Conservation (phyloP, 2,888 invertebrate species). For the Eurytoma adleriae region DNA sequence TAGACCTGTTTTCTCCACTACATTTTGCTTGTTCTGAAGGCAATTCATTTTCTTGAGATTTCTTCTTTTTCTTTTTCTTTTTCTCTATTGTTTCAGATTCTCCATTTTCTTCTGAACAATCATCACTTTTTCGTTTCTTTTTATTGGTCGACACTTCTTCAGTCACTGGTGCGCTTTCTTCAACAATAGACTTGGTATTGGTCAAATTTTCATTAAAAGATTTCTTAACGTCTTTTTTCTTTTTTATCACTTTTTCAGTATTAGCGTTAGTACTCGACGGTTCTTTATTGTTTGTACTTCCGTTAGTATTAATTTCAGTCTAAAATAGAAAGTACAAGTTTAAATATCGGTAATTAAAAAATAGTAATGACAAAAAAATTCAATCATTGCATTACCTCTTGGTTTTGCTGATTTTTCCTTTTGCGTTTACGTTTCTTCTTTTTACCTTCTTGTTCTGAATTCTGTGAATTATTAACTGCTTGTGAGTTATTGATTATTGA, state of each 20-base stretch:
- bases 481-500: constrained; percentile 19
- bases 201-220: constrained; percentile 53
- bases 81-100: constrained; percentile 12
- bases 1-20: too few species aligned
- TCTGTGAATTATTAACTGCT: constrained; percentile 30
- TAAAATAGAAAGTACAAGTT: not conserved
- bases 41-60: not conserved
- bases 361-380: constrained; percentile 22
- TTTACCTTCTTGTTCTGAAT: constrained; percentile 48
- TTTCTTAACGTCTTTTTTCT: constrained; percentile 47
- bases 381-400: constrained; percentile 54
- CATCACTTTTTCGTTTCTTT: constrained; percentile 48
- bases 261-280: not conserved
- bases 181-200: constrained; percentile 11
- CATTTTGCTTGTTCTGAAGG: too few species aligned
- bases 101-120: constrained; percentile 33
- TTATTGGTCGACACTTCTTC: constrained; percentile 29
- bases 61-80: constrained; percentile 31
- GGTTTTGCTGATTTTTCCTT: constrained; percentile 58
- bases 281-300: not conserved
- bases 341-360: not conserved
- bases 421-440: constrained; percentile 65
- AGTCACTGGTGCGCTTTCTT: not conserved
- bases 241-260: constrained; percentile 27
- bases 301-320: not conserved